A percentile compares a stretch with the other conserved stretches of the same genome.
These are phyloP conservation scores for Hyperoplus immaculatus DNA, from an alignment of 2,797 vertebrate species.

Conservation along the genomic window DNA sequence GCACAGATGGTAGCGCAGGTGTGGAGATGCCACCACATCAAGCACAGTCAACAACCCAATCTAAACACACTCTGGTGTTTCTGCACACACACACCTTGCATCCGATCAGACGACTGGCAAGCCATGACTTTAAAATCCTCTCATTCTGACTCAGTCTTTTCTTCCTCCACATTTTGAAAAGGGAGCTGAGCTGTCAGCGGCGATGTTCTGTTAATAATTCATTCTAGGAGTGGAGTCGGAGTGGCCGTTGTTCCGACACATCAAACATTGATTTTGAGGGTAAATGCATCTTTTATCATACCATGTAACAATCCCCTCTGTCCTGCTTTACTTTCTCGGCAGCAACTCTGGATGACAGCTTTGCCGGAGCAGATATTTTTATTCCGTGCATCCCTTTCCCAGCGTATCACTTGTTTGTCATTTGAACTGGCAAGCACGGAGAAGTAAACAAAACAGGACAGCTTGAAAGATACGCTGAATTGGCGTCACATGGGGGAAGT, in stretches of 20 bases:
- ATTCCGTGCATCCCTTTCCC: slow-evolving; percentile 1
- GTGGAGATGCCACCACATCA: slow-evolving; percentile 83
- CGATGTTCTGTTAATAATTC: slow-evolving; percentile 67
- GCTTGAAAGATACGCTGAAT: slow-evolving; percentile 51
- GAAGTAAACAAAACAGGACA: slow-evolving; percentile 64
- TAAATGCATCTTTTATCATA: slow-evolving; percentile 62
- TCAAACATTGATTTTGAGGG: slow-evolving; percentile 68
- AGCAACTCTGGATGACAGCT: slow-evolving; percentile 43
- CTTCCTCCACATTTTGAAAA: slow-evolving; percentile 20
- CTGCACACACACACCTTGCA: slow-evolving; percentile 32
- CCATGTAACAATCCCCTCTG: slow-evolving; percentile 56
- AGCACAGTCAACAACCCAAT: slow-evolving; percentile 78
- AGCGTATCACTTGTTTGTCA: slow-evolving; percentile 57
- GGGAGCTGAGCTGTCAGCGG: slow-evolving; percentile 38
- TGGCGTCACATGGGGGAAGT: slow-evolving; percentile 45
- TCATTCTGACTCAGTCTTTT: background rate
- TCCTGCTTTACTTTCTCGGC: slow-evolving; percentile 51
- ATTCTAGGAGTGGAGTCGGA: slow-evolving; percentile 50
- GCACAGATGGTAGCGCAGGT: slow-evolving; percentile 87
- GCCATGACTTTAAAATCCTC: slow-evolving; percentile 40
- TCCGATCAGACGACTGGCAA: slow-evolving; percentile 12
- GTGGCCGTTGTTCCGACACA: slow-evolving; percentile 45
- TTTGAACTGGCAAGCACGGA: slow-evolving; percentile 49
- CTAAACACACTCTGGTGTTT: slow-evolving; percentile 72
- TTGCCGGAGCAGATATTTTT: slow-evolving; percentile 48